Evolutionary conservation across 1,140 invertebrate species (phyloP).

Genomic region (Calliopsis andreniformis): DNA sequence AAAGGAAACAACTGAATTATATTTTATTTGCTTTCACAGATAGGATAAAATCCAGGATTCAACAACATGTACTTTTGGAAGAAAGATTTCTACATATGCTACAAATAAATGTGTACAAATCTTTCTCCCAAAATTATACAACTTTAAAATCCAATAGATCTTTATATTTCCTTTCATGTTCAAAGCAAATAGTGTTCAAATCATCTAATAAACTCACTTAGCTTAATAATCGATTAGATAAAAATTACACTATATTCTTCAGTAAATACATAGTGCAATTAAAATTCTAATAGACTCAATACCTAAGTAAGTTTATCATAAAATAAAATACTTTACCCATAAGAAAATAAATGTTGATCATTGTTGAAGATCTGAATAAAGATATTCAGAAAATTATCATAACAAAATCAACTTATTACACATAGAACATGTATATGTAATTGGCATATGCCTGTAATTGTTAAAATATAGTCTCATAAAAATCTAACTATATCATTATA

Average conservation of each 20-base stretch:
- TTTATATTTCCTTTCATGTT: background rate
- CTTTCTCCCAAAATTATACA: background rate
- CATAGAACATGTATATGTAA: slow-evolving; percentile 6
- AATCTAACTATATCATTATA: background rate
- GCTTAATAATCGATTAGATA: background rate
- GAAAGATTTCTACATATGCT: background rate
- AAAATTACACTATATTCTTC: background rate
- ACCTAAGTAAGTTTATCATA: background rate
- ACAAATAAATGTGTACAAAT: background rate
- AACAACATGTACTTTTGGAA: background rate
- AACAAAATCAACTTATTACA: background rate
- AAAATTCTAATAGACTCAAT: background rate
- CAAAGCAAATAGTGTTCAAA: background rate
- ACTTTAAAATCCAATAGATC: background rate
- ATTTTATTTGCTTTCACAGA: background rate
- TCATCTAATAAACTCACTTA: background rate
- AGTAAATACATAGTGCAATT: background rate
- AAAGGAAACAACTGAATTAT: background rate
- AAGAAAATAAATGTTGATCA: background rate
- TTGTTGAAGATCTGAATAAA: background rate
- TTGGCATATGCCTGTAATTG: background rate
- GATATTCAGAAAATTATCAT: background rate
- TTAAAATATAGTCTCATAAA: background rate
- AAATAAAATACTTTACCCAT: background rate
- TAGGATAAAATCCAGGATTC: background rate